Evolutionary conservation across 2,113 vertebrate genomes (phyloP).

Genomic region (Chionomys nivalis): DNA sequence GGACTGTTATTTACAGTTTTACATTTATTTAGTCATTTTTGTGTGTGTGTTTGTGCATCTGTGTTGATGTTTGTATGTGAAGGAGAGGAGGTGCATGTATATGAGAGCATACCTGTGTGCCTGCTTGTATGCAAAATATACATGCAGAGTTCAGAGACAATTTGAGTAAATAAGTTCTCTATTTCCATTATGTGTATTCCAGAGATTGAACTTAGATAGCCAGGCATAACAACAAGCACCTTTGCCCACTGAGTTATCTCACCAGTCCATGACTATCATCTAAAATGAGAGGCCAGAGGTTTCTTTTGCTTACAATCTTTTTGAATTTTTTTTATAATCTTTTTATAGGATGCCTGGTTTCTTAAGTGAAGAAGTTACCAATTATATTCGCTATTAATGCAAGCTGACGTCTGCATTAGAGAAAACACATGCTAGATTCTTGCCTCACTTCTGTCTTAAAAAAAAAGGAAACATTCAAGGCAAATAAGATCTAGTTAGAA

Average conservation of each 20-base stretch:
- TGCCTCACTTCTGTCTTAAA: background rate
- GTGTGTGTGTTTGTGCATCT: background rate
- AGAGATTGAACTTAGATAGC: background rate
- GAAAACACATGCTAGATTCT: background rate
- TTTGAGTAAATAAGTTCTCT: background rate
- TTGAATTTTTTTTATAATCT: background rate
- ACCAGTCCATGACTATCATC: rapidly evolving
- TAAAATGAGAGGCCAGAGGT: background rate
- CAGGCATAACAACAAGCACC: no score
- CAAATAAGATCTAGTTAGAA: background rate
- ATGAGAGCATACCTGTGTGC: background rate
- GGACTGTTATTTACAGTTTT: background rate
- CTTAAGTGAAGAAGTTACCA: background rate
- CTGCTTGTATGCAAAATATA: background rate
- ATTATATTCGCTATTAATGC: background rate
- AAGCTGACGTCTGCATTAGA: background rate
- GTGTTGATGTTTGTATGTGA: background rate
- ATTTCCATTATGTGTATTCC: background rate
- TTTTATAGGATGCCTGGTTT: background rate
- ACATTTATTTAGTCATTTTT: background rate
- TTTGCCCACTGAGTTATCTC: background rate
- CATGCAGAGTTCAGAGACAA: background rate
- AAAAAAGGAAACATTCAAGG: background rate
- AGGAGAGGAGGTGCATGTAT: no score
- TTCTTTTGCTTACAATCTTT: background rate